phyloP scores from a whole-genome alignment of 2,113 vertebrate species.

The Sitta europaea region DNA sequence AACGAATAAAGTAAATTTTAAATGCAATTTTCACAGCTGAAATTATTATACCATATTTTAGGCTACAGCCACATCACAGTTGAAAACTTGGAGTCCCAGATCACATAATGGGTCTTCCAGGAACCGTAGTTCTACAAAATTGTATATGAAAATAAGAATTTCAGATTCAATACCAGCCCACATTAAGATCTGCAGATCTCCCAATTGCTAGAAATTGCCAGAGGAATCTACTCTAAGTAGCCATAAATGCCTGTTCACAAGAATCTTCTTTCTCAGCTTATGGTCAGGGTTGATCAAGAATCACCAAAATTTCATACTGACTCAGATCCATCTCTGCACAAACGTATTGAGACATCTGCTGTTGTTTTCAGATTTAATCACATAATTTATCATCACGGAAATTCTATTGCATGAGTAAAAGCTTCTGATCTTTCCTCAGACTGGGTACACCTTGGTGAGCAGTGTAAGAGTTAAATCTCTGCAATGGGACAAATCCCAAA shows the following conservation, averaged over 20 bases:
- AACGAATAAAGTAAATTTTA: background rate
- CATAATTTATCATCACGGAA: background rate
- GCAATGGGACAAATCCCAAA: background rate
- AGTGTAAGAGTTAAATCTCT: background rate
- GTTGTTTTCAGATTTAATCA: background rate
- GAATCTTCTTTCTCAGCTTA: background rate
- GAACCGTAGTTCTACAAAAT: background rate
- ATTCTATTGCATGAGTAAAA: background rate
- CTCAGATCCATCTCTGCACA: background rate
- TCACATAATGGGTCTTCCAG: background rate
- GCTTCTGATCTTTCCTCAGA: background rate
- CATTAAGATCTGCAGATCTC: background rate
- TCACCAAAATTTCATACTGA: background rate
- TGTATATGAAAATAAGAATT: background rate
- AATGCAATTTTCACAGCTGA: background rate
- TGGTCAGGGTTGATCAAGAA: background rate
- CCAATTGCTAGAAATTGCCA: background rate
- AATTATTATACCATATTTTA: background rate
- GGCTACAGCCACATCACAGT: accelerated
- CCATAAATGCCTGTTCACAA: background rate
- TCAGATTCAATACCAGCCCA: background rate
- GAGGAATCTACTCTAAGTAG: background rate
- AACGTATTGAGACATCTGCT: background rate
- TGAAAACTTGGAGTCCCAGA: background rate
- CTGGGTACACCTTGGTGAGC: background rate